Percentiles rank a stretch among this genome's conserved stretches.
These are phyloP conservation scores for Agriopis leucophaearia DNA, from an alignment of 2,888 invertebrate genomes.

Conservation along the genomic window DNA sequence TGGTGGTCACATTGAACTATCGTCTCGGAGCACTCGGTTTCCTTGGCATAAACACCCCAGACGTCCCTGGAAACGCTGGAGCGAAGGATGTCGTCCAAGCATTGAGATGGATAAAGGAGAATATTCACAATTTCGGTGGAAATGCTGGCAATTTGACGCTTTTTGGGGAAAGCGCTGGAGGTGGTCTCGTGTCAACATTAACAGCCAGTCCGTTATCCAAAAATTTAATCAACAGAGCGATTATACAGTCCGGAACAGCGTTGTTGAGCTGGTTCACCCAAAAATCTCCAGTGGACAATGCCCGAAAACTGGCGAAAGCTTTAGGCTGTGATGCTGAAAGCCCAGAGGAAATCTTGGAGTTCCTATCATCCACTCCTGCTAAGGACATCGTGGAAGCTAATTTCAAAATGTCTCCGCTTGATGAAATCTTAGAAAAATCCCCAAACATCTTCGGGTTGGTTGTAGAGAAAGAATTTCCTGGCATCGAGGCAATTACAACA, in stretches of 20 bases:
- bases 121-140: constrained; percentile 77
- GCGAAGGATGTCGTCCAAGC: constrained; percentile 76
- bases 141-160: constrained; percentile 75
- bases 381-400: constrained; percentile 71
- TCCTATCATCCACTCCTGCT: constrained; percentile 67
- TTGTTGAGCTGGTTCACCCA: constrained; percentile 62
- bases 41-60: constrained; percentile 75
- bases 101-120: constrained; percentile 75
- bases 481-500: constrained; percentile 68
- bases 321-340: constrained; percentile 72
- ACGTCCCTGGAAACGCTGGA: constrained; percentile 80
- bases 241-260: constrained; percentile 74
- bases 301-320: constrained; percentile 61
- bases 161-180: constrained; percentile 78
- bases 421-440: constrained; percentile 44
- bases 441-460: constrained; percentile 59
- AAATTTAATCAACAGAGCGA: constrained; percentile 69
- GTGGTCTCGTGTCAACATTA: constrained; percentile 60
- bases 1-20: constrained; percentile 86
- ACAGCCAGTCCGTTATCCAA: constrained; percentile 75
- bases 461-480: constrained; percentile 76
- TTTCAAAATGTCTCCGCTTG: constrained; percentile 49
- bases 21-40: constrained; percentile 81
- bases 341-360: constrained; percentile 72
- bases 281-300: constrained; percentile 69